Percentiles rank a stretch among this genome's conserved stretches.
phyloP scores from a whole-genome alignment of 2,797 vertebrate genomes.

The Coccyzus lansbergi region DNA sequence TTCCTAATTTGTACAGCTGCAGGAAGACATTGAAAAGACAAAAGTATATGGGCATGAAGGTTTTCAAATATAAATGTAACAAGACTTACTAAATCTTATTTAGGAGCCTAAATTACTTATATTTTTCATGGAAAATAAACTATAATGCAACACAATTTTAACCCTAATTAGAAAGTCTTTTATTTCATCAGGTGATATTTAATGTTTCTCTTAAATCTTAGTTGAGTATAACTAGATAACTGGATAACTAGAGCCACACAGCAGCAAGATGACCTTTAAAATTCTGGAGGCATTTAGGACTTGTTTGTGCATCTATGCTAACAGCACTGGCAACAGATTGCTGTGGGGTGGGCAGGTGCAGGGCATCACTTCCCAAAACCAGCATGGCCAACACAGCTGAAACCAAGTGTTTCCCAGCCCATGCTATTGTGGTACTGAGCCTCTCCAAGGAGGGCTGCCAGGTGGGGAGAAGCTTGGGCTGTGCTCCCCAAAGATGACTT shows the following conservation, averaged over 20 bases:
- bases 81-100: not conserved
- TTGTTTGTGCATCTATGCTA: not conserved
- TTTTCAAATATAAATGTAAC: not conserved
- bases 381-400: not conserved
- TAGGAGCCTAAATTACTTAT: not conserved
- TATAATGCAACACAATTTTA: not conserved
- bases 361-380: not conserved
- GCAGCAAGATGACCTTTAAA: not conserved
- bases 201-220: not conserved
- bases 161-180: not conserved
- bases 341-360: not conserved
- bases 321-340: not conserved
- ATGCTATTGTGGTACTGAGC: not conserved
- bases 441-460: not conserved
- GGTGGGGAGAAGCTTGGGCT: not conserved
- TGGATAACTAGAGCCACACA: not conserved
- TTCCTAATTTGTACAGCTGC: not conserved
- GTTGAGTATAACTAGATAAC: not conserved
- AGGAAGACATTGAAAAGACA: not conserved
- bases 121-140: not conserved
- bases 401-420: not conserved
- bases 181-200: not conserved
- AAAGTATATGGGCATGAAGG: not conserved
- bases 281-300: not conserved
- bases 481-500: not conserved